Conservation (phyloP, 2,888 invertebrate genomes). For the Lysandra bellargus region DNA sequence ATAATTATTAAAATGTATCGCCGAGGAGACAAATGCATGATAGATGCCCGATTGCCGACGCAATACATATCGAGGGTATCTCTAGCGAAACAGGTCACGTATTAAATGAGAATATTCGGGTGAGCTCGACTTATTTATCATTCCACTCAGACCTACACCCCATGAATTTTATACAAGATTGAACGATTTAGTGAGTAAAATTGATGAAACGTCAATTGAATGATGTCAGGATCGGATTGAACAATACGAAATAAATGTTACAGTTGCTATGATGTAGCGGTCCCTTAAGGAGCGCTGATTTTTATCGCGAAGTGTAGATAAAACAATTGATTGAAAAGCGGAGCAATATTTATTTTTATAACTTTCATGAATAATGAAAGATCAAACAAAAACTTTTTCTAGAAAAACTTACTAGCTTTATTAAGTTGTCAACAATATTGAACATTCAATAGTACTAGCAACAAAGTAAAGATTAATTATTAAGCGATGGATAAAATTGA, state of each 20-base stretch:
- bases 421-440: not conserved
- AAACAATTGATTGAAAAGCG: not conserved
- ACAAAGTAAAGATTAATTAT: not conserved
- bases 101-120: conserved; percentile 80
- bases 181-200: conserved; percentile 78
- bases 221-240: conserved; percentile 71
- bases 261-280: conserved; percentile 5
- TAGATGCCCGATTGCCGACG: conserved; percentile 66
- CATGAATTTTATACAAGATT: conserved; percentile 81
- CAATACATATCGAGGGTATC: conserved; percentile 71
- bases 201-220: conserved; percentile 78
- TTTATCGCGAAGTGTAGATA: not conserved
- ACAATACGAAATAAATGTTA: conserved; percentile 45
- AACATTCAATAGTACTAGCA: not conserved
- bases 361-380: not conserved
- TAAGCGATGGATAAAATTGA: not conserved
- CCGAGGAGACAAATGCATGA: conserved; percentile 62
- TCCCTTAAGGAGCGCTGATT: conserved; percentile 1
- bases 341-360: not conserved
- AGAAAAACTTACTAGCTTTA: not conserved
- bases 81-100: conserved; percentile 78
- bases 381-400: not conserved
- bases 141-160: conserved; percentile 76
- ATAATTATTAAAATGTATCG: conserved; percentile 28
- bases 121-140: conserved; percentile 79